A percentile compares a stretch with the other conserved stretches of the same genome.
Evolutionary conservation across 2,888 invertebrate species (phyloP).

Genomic region (Hipparchia sbordonii): DNA sequence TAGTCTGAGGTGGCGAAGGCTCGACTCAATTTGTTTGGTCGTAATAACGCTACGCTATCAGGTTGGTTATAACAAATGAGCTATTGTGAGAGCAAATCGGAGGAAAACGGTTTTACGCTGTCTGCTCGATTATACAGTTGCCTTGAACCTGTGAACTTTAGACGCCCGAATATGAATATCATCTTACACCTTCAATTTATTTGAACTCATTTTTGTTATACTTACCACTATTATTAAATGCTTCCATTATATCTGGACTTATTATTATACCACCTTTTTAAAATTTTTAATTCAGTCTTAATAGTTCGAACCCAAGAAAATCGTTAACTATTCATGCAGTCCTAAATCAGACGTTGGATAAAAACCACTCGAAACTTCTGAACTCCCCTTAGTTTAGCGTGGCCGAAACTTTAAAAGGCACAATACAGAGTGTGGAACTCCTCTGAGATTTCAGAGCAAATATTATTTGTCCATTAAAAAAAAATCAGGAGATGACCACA

Average conservation of each 20-base stretch:
- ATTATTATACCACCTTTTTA: too few relatives aligned
- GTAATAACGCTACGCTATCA: conserved; percentile 81
- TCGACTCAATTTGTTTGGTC: conserved; percentile 82
- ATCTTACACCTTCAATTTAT: neutral
- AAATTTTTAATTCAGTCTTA: too few relatives aligned
- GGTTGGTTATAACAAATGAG: conserved; percentile 80
- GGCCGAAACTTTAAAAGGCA: conserved; percentile 63
- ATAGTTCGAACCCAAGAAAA: neutral
- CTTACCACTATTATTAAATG: too few relatives aligned
- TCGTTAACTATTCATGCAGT: neutral
- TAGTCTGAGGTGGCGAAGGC: conserved; percentile 83
- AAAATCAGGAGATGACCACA: conserved; percentile 78
- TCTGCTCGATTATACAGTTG: conserved; percentile 70
- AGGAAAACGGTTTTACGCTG: conserved; percentile 74
- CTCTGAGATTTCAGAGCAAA: conserved; percentile 65
- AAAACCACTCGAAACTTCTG: neutral
- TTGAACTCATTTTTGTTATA: neutral
- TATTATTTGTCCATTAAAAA: conserved; percentile 81
- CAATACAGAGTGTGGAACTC: conserved; percentile 61
- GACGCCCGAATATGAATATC: neutral
- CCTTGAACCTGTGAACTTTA: conserved; percentile 17
- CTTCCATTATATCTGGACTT: too few relatives aligned
- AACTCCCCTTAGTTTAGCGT: conserved; percentile 6
- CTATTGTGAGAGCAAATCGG: conserved; percentile 78
- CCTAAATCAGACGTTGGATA: neutral